Evolutionary conservation across 35 echinoderm and acorn worm genomes (phyloP).

Genomic region (Heliocidaris tuberculata): DNA sequence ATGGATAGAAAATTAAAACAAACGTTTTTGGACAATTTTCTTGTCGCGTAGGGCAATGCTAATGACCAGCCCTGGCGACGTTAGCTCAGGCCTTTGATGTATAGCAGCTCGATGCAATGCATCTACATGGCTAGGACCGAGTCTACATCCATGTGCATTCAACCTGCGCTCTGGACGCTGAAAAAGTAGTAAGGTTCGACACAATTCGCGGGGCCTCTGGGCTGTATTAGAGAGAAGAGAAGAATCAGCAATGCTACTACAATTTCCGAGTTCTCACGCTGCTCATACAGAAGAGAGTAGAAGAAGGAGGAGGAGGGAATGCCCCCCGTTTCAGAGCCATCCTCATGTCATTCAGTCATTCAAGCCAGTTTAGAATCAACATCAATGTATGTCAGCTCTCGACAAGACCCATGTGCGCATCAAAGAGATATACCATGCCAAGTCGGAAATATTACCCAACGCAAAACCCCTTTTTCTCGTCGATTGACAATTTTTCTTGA

Average conservation of each 20-base stretch:
- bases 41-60: background rate
- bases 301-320: background rate
- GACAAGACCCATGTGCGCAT: conserved; percentile 1
- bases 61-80: conserved; percentile 8
- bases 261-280: conserved; percentile 30
- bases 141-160: conserved; percentile 42
- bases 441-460: too few species aligned
- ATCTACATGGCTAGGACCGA: background rate
- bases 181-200: conserved; percentile 17
- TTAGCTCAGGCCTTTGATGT: conserved; percentile 19
- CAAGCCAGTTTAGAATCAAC: background rate
- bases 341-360: conserved; percentile 19
- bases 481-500: background rate
- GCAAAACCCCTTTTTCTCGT: background rate
- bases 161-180: background rate
- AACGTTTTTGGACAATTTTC: background rate
- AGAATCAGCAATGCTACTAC: conserved; percentile 15
- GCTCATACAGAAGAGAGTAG: conserved; percentile 16
- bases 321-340: conserved; percentile 32
- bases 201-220: background rate
- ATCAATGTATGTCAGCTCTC: background rate
- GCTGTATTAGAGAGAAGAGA: background rate
- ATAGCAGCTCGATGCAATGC: background rate
- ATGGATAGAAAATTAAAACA: background rate
- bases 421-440: background rate